phyloP scores from a whole-genome alignment of 1,140 invertebrate genomes.

The Diachasma alloeum region DNA sequence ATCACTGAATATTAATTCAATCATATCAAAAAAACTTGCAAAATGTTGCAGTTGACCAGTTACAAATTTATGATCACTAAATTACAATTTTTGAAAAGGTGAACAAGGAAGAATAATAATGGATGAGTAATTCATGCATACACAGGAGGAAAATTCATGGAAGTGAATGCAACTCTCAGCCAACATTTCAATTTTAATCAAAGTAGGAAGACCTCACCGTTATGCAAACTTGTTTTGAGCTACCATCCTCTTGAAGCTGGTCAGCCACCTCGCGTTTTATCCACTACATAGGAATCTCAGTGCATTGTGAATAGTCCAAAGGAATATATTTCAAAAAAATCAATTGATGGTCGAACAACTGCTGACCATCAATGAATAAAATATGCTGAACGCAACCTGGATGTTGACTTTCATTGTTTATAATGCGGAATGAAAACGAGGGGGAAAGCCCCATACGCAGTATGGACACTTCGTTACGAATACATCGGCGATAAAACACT shows the following conservation, averaged over 20 bases:
- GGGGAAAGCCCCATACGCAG: background rate
- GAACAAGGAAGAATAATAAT: background rate
- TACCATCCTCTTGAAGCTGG: constrained; percentile 22
- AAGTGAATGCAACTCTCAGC: background rate
- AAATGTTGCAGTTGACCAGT: background rate
- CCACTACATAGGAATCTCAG: background rate
- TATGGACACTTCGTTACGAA: background rate
- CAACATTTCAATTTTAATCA: constrained; percentile 5
- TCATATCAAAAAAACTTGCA: background rate
- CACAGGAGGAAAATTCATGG: background rate
- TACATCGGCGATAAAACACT: background rate
- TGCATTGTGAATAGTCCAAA: background rate
- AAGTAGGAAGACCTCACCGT: background rate
- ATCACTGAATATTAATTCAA: background rate
- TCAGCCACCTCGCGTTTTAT: constrained; percentile 10
- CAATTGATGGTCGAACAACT: background rate
- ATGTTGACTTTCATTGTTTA: background rate
- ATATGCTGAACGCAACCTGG: background rate
- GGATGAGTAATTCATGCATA: background rate
- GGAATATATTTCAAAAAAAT: background rate
- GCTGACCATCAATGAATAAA: background rate
- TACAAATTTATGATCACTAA: background rate
- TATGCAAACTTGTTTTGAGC: constrained; percentile 20
- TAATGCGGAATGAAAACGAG: background rate
- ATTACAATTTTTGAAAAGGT: background rate